phyloP scores from a whole-genome alignment of 2,888 invertebrate genomes.

The Gnatocerus cornutus region DNA sequence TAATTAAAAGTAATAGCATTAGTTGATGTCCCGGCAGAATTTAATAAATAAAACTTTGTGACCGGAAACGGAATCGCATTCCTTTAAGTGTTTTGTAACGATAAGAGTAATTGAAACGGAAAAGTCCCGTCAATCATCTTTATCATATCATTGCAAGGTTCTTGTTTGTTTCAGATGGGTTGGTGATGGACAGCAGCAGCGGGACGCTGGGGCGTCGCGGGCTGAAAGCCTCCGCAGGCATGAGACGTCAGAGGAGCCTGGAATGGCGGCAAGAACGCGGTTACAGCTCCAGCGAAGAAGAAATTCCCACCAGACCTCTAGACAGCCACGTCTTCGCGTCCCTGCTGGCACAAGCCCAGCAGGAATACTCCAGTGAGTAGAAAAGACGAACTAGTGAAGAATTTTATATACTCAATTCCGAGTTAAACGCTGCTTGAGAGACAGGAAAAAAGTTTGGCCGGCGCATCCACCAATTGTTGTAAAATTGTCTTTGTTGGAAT shows the following conservation, averaged over 20 bases:
- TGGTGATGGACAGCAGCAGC: constrained; percentile 66
- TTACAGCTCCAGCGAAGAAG: constrained; percentile 75
- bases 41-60: constrained; percentile 60
- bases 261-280: constrained; percentile 75
- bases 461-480: too few species aligned
- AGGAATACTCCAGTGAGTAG: constrained; percentile 75
- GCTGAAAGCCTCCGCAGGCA: constrained; percentile 64
- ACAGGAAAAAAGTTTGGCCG: too few species aligned
- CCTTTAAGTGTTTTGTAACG: constrained; percentile 46
- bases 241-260: constrained; percentile 74
- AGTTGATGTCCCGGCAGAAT: constrained; percentile 54
- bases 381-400: neutral
- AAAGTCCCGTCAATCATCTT: constrained; percentile 25
- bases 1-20: constrained; percentile 21
- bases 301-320: constrained; percentile 69
- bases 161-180: constrained; percentile 62
- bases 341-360: constrained; percentile 75
- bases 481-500: too few species aligned
- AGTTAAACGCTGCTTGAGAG: too few species aligned
- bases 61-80: constrained; percentile 56
- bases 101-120: constrained; percentile 28
- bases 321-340: constrained; percentile 76
- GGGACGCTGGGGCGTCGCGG: constrained; percentile 68
- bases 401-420: neutral
- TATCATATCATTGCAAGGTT: constrained; percentile 25